Percentiles rank a stretch among this genome's conserved stretches.
Conservation (phyloP, 2,797 vertebrate genomes). For the Neomorphus geoffroyi region DNA sequence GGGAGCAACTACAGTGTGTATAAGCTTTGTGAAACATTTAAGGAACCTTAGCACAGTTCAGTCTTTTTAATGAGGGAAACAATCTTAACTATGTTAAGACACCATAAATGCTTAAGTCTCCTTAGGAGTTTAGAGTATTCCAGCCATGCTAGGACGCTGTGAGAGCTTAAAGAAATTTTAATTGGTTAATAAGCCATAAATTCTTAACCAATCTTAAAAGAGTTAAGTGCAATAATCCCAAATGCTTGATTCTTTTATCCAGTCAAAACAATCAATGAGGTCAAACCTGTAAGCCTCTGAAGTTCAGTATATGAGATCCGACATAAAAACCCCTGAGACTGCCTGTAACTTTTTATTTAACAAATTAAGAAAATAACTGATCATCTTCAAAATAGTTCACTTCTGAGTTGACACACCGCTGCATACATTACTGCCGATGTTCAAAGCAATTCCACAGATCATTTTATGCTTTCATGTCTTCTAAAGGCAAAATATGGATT, state of each 20-base stretch:
- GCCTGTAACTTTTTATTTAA: too few relatives aligned
- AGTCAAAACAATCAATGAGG: constrained; percentile 8
- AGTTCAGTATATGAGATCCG: background rate
- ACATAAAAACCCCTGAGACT: too few relatives aligned
- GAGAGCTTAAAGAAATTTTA: constrained; percentile 33
- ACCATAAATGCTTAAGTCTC: background rate
- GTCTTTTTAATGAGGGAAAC: background rate
- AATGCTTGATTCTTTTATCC: constrained; percentile 3
- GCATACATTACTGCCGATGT: too few relatives aligned
- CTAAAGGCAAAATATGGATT: too few relatives aligned
- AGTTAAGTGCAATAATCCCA: constrained; percentile 24
- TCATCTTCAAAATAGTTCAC: too few relatives aligned
- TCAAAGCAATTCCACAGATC: too few relatives aligned
- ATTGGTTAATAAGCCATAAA: constrained; percentile 17
- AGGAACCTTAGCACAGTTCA: background rate
- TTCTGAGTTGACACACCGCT: too few relatives aligned
- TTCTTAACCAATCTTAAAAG: constrained; percentile 3
- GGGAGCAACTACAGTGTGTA: background rate
- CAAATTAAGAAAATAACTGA: too few relatives aligned
- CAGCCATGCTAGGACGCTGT: background rate
- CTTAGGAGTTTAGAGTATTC: background rate
- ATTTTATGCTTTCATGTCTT: too few relatives aligned
- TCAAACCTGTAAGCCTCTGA: background rate
- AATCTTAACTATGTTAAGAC: constrained; percentile 22
- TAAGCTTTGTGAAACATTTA: background rate